Evolutionary conservation across 30 jellyfish, hydroid and myxozoan species (phyloP).

Genomic region (Aurelia aurita): DNA sequence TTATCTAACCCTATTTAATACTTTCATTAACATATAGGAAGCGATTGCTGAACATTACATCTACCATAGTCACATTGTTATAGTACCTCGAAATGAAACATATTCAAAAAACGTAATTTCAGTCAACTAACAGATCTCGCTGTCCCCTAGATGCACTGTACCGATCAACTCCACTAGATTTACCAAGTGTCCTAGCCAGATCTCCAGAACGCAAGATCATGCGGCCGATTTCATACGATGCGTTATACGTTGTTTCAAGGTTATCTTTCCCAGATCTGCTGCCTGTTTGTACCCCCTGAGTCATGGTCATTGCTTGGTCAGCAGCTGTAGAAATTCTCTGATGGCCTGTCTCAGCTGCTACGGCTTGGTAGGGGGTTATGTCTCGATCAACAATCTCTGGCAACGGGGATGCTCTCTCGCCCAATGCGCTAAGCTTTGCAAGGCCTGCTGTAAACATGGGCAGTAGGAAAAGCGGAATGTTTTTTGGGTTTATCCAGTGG

Average conservation of each 20-base stretch:
- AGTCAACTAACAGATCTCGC: slow-evolving; percentile 47
- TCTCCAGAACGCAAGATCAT: slow-evolving; percentile 71
- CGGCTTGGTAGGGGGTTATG: slow-evolving; percentile 28
- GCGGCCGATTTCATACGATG: slow-evolving; percentile 54
- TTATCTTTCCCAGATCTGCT: slow-evolving; percentile 34
- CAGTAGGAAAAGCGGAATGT: no score
- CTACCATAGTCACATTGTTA: no score
- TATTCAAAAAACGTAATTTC: neutral
- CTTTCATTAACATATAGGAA: no score
- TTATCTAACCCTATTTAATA: no score
- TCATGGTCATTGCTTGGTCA: neutral
- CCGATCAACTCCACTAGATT: slow-evolving; percentile 26
- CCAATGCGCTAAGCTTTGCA: slow-evolving; percentile 36
- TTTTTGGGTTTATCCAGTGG: no score
- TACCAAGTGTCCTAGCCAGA: slow-evolving; percentile 67
- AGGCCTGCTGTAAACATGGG: no score
- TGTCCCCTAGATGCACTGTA: slow-evolving; percentile 1
- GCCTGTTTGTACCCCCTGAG: neutral
- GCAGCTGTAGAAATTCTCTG: neutral
- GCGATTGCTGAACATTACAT: no score
- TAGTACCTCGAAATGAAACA: no score
- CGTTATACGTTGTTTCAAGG: slow-evolving; percentile 72
- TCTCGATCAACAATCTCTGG: slow-evolving; percentile 43
- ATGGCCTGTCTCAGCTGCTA: neutral
- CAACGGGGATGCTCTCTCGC: slow-evolving; percentile 38